Conservation (phyloP, 2,888 invertebrate species). For the Petrolisthes manimaculis region DNA sequence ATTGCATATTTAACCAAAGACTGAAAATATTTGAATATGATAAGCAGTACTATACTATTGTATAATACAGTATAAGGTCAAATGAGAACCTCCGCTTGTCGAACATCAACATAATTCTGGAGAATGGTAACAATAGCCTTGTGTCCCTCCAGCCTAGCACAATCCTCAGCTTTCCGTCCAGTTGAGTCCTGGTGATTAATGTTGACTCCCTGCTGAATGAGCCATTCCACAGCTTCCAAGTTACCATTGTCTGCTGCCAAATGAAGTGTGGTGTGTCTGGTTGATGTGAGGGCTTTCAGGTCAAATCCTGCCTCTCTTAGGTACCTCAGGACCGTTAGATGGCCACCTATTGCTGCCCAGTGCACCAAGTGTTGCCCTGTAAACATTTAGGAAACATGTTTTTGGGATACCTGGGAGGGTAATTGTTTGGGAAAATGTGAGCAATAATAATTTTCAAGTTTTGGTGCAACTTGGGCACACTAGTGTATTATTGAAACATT, state of each 20-base stretch:
- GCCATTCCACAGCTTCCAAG: constrained; percentile 1
- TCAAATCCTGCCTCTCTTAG: background rate
- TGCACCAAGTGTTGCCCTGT: constrained; percentile 19
- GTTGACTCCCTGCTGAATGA: constrained; percentile 13
- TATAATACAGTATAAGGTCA: background rate
- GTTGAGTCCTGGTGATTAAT: background rate
- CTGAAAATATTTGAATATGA: no score
- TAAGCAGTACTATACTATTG: no score
- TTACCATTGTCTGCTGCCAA: constrained; percentile 10
- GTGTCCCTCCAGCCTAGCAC: constrained; percentile 8
- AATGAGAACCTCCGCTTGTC: constrained; percentile 5
- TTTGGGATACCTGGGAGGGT: background rate
- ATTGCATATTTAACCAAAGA: no score
- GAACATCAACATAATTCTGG: background rate
- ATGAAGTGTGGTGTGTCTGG: constrained; percentile 2
- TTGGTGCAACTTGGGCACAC: no score
- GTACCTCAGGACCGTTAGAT: constrained; percentile 5
- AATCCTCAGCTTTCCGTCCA: constrained; percentile 25
- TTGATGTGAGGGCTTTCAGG: background rate
- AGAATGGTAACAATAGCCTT: constrained; percentile 12
- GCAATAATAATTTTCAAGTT: no score
- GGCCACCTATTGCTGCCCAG: constrained; percentile 30
- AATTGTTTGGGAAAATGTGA: background rate
- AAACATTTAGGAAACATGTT: background rate
- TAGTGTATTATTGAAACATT: no score